Evolutionary conservation across 37 sponge, comb jelly and placozoan genomes (phyloP).

Genomic region (Geodia barretti): DNA sequence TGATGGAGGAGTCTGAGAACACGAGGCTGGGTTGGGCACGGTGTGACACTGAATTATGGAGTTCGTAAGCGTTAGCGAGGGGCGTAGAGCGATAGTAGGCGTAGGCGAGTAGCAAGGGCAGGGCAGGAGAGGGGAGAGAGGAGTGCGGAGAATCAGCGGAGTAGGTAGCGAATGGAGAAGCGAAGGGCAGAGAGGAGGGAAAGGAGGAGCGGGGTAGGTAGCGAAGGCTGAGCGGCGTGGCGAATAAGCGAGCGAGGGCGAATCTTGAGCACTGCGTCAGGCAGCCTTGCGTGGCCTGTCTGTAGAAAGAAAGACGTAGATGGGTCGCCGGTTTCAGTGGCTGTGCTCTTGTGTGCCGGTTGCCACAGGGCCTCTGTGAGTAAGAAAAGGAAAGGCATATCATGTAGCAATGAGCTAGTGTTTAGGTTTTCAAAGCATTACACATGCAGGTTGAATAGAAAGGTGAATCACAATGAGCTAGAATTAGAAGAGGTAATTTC

Average conservation of each 20-base stretch:
- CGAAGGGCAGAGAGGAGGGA: too few relatives aligned
- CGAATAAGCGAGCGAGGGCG: too few relatives aligned
- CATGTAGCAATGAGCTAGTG: too few relatives aligned
- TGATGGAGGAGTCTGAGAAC: slow-evolving; percentile 6
- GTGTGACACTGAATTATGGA: slow-evolving; percentile 68
- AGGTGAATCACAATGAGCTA: too few relatives aligned
- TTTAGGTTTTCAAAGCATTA: too few relatives aligned
- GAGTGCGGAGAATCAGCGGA: neutral
- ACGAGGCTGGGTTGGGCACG: slow-evolving; percentile 56
- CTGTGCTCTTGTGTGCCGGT: slow-evolving; percentile 25
- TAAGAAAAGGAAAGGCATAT: neutral
- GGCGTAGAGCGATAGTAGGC: neutral
- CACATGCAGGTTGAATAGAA: too few relatives aligned
- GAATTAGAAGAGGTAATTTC: too few relatives aligned
- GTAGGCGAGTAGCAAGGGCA: neutral
- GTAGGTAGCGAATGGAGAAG: too few relatives aligned
- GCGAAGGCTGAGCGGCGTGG: too few relatives aligned
- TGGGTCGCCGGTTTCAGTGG: slow-evolving; percentile 23
- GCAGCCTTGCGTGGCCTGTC: slow-evolving; percentile 77
- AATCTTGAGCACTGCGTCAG: slow-evolving; percentile 49
- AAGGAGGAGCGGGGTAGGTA: too few relatives aligned
- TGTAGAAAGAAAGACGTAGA: slow-evolving; percentile 81
- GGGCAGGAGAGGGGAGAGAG: neutral
- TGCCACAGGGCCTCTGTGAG: slow-evolving; percentile 64
- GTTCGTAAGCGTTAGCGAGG: too few relatives aligned